Conservation (phyloP, 2,888 invertebrate genomes). For the Hypolimnas misippus region DNA sequence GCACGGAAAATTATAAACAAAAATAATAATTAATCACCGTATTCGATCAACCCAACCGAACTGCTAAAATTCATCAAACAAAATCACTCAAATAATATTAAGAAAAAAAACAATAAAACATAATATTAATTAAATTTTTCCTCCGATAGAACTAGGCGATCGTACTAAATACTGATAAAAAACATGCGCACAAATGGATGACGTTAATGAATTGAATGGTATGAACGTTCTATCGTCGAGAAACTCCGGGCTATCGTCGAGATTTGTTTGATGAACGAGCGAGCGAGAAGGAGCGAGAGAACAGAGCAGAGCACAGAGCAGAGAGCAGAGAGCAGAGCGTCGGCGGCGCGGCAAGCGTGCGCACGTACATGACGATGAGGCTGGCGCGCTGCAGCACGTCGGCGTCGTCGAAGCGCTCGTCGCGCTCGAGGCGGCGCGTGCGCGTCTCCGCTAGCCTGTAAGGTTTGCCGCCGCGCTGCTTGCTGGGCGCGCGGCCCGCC, state of each 20-base stretch:
- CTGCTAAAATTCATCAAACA: conserved; percentile 73
- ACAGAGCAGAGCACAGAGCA: conserved; percentile 13
- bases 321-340: neutral
- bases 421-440: conserved; percentile 78
- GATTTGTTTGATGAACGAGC: conserved; percentile 35
- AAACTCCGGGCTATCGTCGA: neutral
- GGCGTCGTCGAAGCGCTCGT: conserved; percentile 88
- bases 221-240: conserved; percentile 6
- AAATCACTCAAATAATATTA: conserved; percentile 44
- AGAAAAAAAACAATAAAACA: conserved; percentile 10
- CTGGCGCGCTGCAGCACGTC: conserved; percentile 93
- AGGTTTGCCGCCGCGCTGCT: conserved; percentile 59
- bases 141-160: neutral
- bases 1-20: conserved; percentile 67
- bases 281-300: conserved; percentile 25
- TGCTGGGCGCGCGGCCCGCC: conserved; percentile 59
- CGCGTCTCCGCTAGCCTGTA: conserved; percentile 78
- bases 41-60: conserved; percentile 61
- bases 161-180: neutral
- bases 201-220: conserved; percentile 5
- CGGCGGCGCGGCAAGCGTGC: conserved; percentile 43
- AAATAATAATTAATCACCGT: conserved; percentile 74
- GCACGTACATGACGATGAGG: conserved; percentile 93
- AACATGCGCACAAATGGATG: conserved; percentile 18
- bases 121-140: too few relatives aligned